Conservation (phyloP, 2,113 vertebrate species). For the Nothoprocta perdicaria region DNA sequence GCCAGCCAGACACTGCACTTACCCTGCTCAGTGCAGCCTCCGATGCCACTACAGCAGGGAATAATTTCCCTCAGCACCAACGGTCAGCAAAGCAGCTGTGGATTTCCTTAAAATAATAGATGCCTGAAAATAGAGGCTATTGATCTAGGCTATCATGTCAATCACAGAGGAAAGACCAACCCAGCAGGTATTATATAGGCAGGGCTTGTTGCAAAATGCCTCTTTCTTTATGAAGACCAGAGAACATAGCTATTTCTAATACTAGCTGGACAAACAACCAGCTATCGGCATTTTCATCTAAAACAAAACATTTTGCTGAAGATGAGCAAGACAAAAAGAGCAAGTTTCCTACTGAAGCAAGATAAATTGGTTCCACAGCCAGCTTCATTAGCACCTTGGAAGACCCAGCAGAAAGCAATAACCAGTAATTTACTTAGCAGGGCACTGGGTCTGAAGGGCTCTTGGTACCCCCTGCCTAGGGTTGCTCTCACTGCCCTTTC, state of each 20-base stretch:
- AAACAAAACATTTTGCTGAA: neutral
- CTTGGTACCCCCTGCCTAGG: neutral
- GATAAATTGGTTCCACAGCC: neutral
- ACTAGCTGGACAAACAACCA: neutral
- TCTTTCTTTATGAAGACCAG: neutral
- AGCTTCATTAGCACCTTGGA: neutral
- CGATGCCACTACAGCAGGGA: neutral
- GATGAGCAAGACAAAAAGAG: neutral
- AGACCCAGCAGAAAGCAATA: neutral
- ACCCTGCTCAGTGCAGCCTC: neutral
- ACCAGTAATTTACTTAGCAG: neutral
- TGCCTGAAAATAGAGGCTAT: slow-evolving; percentile 49
- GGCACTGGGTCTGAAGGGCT: neutral
- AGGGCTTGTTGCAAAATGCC: slow-evolving; percentile 12
- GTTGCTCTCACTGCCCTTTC: neutral
- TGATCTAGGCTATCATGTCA: slow-evolving; percentile 41
- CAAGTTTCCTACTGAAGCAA: neutral
- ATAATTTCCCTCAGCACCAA: neutral
- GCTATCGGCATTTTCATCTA: neutral
- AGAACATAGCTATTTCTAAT: neutral
- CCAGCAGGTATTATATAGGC: neutral
- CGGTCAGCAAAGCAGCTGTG: slow-evolving; percentile 17
- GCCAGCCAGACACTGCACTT: neutral
- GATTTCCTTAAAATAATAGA: slow-evolving; percentile 49
- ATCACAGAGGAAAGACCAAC: slow-evolving; percentile 32